Base-by-base conservation (phyloP, 2,888 invertebrate genomes). In the Masnerella sp. region DNA sequence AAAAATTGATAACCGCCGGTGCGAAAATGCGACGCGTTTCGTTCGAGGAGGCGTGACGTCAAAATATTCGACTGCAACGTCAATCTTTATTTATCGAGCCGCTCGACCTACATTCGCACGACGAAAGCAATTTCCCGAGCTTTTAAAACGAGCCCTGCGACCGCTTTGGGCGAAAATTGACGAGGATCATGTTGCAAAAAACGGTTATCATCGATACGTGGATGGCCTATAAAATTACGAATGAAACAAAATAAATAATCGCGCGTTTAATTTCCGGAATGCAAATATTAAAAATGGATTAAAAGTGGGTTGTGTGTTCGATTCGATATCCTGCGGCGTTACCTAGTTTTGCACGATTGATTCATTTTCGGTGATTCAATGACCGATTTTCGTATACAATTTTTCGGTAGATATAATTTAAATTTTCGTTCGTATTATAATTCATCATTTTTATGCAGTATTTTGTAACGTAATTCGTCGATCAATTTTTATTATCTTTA, bases 81-180 rank as follows among this genome's bases (percentile, higher is more conserved):
- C 73, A 76, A 73, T 73, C 70, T 73, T 67, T 70, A 76, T 73
- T 73, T 67, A 76, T 76, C 64, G 73, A 68, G 14, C 52, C 49
- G 67, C 59, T 73, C 70, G 65, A 76, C 76, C 76, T 47, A 62
- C 20, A 73, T 76, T 61, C 38, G 22, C 25, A 20, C 42, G 52
- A 51, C 49, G 15, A 62, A 71, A 68, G 62, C 75, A 71, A 75
- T 75, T 71, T 65, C 64, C 58, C n/a, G n/a, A n/a, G n/a, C n/a
- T n/a, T n/a, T n/a, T n/a, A n/a, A n/a, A n/a, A n/a, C n/a, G n/a
- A n/a, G n/a, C 42, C 62, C 61, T 52, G 56, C 28, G 56, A 54
- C 18, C 45, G 42, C 47, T 68, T 68, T 42, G 30, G 52, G 45
- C 45, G 51, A 58, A 70, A 67, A 62, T 61, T 58, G 51, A 59